Evolutionary conservation across 2,888 invertebrate genomes (phyloP), one percentile per base, ranked within the genome.

Genomic region (Microctonus hyperodae): DNA sequence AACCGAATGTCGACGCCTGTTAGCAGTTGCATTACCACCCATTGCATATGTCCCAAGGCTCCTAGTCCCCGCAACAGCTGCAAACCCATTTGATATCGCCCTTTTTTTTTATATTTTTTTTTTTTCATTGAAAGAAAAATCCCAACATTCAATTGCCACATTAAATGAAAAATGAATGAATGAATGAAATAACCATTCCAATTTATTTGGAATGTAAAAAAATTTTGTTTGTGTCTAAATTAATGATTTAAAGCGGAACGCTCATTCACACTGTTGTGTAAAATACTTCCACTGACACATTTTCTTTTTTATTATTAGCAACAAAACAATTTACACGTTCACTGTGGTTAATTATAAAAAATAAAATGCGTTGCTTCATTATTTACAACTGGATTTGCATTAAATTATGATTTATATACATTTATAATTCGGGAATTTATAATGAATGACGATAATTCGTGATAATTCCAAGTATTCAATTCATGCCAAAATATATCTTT

Each of bases 1-100:
- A 77, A 83, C 81, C 77, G 83, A 83, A 76, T 83, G 83, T 75
- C 83, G 83, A 73, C 83, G 83, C 74, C 82, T 81, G 78, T 79
- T 79, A 68, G 81, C 76, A 75, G 76, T 76, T 75, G 76, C 78
- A 75, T 16, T 44, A 16, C 16, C 75, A 77, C 78, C 65, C 62
- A 59, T 65, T 64, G 70, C 53, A 75, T 82, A 83, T 76, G 79
- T 77, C 74, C 69, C 70, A 76, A 77, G 77, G 75, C 77, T 79
- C 75, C 83, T 80, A 76, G 74, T 76, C 75, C 82, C 81, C 71
- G 77, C 81, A 78, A 78, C 82, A 75, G 76, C 83, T 83, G 83
- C 74, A 83, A 83, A 83, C 79, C 78, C 83, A 67, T 67, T 65
- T 55, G 50, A 50, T 22, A 31, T 64, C 62, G 62, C 53, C 62